These are phyloP conservation scores for Pantherophis vulpinus DNA, from an alignment of 2,797 vertebrate genomes.

Conservation along the genomic window DNA sequence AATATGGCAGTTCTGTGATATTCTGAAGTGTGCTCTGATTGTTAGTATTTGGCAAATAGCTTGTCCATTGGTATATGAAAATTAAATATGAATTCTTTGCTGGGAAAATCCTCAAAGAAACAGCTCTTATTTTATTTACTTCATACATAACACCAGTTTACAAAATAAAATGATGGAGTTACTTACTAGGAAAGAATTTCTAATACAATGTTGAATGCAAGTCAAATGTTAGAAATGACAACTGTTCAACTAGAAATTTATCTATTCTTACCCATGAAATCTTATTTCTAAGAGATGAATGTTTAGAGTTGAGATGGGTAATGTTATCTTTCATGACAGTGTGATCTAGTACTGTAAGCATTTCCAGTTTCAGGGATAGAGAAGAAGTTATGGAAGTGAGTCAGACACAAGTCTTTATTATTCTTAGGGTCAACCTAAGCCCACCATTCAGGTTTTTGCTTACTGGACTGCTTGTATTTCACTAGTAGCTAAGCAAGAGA, in stretches of 20 bases:
- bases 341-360: neutral
- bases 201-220: conserved; percentile 15
- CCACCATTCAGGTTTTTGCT: neutral
- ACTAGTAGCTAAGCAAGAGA: neutral
- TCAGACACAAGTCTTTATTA: neutral
- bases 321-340: neutral
- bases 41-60: neutral
- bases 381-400: neutral
- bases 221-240: conserved; percentile 13
- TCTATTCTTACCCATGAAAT: no score
- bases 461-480: neutral
- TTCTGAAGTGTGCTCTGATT: neutral
- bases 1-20: neutral
- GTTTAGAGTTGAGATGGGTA: neutral
- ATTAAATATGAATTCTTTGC: conserved; percentile 40
- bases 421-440: neutral
- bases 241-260: neutral
- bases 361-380: neutral
- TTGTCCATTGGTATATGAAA: conserved; percentile 25
- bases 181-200: conserved; percentile 22
- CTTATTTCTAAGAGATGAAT: neutral
- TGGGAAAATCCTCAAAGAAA: conserved; percentile 29
- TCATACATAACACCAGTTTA: conserved; percentile 53
- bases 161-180: conserved; percentile 36
- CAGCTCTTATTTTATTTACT: conserved; percentile 41